Percentiles rank a stretch among this genome's conserved stretches.
Conservation (phyloP, 2,888 invertebrate genomes). For the Phlogophora meticulosa region DNA sequence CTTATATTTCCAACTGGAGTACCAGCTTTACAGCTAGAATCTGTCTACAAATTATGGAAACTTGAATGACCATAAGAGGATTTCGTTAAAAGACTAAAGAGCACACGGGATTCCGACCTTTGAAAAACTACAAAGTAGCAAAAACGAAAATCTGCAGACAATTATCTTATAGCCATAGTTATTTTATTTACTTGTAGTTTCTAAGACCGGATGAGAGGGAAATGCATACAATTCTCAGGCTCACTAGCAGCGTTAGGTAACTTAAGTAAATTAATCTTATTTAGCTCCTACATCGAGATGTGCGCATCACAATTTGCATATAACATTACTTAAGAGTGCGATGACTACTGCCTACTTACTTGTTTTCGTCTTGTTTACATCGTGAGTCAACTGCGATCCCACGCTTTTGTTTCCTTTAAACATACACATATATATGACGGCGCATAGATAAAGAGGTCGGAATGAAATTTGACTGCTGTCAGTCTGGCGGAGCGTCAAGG, state of each 20-base stretch:
- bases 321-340: slow-evolving; percentile 33
- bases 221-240: slow-evolving; percentile 2
- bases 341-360: slow-evolving; percentile 44
- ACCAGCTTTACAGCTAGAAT: slow-evolving; percentile 35
- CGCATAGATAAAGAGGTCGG: no score
- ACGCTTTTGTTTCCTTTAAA: slow-evolving; percentile 27
- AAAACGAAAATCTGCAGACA: not conserved
- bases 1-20: not conserved
- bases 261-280: slow-evolving; percentile 18
- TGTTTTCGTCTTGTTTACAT: slow-evolving; percentile 47
- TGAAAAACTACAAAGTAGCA: not conserved
- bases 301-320: slow-evolving; percentile 52
- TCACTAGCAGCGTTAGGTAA: not conserved
- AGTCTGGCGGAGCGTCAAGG: no score
- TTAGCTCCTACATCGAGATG: slow-evolving; percentile 21
- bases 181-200: not conserved
- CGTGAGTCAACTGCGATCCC: slow-evolving; percentile 51
- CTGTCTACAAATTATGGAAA: slow-evolving; percentile 48
- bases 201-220: not conserved
- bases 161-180: not conserved
- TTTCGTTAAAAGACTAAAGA: slow-evolving; percentile 37
- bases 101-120: slow-evolving; percentile 31
- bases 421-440: no score
- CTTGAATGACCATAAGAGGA: slow-evolving; percentile 51
- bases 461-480: no score